phyloP scores from a whole-genome alignment of 2,797 vertebrate species.

The Ciconia nigra region DNA sequence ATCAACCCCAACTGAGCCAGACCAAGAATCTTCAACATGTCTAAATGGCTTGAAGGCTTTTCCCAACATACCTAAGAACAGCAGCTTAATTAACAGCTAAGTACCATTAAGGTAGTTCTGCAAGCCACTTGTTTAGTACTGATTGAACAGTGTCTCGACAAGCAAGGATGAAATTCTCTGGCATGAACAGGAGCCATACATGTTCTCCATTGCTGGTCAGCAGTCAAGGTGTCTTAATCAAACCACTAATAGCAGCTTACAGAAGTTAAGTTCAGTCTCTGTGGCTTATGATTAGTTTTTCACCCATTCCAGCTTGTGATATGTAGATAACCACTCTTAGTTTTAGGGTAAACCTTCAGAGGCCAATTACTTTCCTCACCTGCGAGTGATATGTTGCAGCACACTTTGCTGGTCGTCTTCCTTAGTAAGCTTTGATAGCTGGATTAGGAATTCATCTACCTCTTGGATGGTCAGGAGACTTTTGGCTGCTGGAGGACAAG shows the following conservation, averaged over 20 bases:
- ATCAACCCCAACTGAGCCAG: background rate
- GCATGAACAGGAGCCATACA: background rate
- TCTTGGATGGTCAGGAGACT: conserved; percentile 95
- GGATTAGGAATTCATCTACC: conserved; percentile 87
- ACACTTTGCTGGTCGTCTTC: conserved; percentile 95
- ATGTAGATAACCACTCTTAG: background rate
- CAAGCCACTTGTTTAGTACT: background rate
- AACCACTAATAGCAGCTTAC: background rate
- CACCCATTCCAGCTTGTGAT: background rate
- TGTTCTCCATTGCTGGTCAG: background rate
- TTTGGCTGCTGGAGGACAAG: conserved; percentile 89
- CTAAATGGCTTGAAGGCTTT: background rate
- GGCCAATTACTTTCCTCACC: conserved; percentile 66
- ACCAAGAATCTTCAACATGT: background rate
- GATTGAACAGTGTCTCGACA: background rate
- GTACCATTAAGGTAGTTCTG: background rate
- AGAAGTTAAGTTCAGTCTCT: background rate
- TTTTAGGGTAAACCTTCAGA: background rate
- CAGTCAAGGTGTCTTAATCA: background rate
- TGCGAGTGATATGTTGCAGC: conserved; percentile 86
- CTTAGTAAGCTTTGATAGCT: conserved; percentile 90
- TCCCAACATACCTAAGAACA: background rate
- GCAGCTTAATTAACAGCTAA: background rate
- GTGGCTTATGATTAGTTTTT: background rate
- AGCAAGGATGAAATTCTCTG: background rate